These are phyloP conservation scores for Setophaga coronata DNA, from an alignment of 2,113 vertebrate genomes.

Conservation along the genomic window DNA sequence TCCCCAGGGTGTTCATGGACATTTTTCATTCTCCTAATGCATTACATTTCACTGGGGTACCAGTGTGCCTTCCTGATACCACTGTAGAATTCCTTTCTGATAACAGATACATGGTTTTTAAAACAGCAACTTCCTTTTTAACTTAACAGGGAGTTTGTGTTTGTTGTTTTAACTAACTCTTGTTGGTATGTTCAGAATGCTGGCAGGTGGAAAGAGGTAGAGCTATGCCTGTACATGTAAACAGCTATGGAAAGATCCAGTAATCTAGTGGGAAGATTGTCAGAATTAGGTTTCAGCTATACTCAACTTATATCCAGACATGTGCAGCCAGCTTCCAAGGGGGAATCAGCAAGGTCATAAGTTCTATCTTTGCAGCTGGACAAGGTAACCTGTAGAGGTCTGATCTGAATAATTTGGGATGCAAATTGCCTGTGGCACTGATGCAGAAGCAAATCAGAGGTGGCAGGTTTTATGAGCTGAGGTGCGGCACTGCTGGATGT, in stretches of 20 bases:
- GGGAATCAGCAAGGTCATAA: neutral
- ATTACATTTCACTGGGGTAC: neutral
- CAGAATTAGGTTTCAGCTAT: neutral
- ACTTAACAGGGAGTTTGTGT: neutral
- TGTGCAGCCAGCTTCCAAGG: neutral
- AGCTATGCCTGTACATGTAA: neutral
- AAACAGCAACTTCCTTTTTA: neutral
- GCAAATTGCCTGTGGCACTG: neutral
- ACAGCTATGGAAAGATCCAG: neutral
- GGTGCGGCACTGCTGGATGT: neutral
- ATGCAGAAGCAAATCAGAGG: neutral
- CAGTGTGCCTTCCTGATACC: neutral
- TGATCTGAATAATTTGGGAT: neutral
- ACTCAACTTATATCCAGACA: neutral
- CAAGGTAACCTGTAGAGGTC: neutral
- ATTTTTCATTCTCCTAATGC: neutral
- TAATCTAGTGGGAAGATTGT: neutral
- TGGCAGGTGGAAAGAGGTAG: neutral
- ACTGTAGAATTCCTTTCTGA: neutral
- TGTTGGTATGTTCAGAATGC: neutral
- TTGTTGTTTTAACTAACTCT: neutral
- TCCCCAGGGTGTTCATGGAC: neutral
- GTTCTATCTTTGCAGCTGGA: neutral
- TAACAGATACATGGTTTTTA: rapidly evolving
- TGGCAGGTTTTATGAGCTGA: neutral